Percentiles rank a stretch among this genome's conserved stretches.
These are phyloP conservation scores for Myiozetetes cayanensis DNA, from an alignment of 2,113 vertebrate genomes.

Conservation along the genomic window DNA sequence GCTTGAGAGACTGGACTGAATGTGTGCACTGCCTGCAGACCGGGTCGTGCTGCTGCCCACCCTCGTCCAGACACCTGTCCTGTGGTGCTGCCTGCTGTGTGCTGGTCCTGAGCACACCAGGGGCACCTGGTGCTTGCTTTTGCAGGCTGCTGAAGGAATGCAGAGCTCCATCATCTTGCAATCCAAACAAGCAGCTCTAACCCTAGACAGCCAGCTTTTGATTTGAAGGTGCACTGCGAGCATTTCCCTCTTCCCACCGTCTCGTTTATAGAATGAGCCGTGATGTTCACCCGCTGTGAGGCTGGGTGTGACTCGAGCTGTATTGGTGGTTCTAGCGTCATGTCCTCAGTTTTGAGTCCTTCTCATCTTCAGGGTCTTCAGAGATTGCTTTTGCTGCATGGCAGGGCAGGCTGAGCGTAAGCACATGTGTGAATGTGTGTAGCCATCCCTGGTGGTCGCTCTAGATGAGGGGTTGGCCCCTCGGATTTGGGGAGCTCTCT, in stretches of 20 bases:
- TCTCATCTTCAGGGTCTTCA: not conserved
- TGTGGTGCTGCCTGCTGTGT: fast-evolving
- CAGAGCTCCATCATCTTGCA: not conserved
- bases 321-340: not conserved
- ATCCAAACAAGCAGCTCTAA: not conserved
- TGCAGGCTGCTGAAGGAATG: not conserved
- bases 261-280: not conserved
- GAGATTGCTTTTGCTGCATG: not conserved
- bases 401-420: not conserved
- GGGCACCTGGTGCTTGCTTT: fast-evolving
- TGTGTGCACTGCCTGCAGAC: not conserved
- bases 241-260: not conserved
- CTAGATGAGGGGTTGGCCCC: fast-evolving
- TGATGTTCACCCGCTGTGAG: too few relatives aligned
- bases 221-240: not conserved
- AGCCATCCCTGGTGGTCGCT: not conserved
- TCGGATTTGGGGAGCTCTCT: not conserved
- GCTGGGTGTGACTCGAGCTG: not conserved
- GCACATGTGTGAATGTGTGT: fast-evolving
- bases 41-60: not conserved
- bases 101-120: not conserved
- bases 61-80: not conserved
- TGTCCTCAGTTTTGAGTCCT: not conserved
- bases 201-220: not conserved
- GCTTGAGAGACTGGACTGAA: not conserved